These are phyloP conservation scores for Cossypha heuglini DNA, from an alignment of 2,797 vertebrate species.

Conservation along the genomic window DNA sequence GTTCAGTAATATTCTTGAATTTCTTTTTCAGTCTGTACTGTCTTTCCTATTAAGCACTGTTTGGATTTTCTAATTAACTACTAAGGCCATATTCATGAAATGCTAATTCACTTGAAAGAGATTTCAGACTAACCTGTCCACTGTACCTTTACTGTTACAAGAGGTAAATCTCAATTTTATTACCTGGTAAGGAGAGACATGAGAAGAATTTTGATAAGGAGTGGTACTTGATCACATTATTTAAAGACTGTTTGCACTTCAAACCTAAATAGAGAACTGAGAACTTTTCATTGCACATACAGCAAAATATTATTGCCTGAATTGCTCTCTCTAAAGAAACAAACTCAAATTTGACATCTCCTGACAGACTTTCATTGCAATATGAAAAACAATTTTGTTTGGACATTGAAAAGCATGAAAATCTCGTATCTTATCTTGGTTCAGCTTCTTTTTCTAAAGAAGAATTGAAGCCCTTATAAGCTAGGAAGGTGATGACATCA, in stretches of 20 bases:
- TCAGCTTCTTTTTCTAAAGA: background rate
- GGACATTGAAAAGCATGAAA: background rate
- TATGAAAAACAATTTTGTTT: background rate
- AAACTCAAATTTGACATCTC: background rate
- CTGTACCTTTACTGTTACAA: background rate
- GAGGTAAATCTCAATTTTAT: background rate
- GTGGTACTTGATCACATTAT: background rate
- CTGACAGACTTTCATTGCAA: background rate
- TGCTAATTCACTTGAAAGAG: background rate
- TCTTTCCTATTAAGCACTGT: background rate
- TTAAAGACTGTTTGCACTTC: background rate
- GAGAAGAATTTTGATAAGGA: background rate
- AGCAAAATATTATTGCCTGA: background rate
- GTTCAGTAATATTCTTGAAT: background rate
- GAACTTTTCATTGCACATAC: background rate
- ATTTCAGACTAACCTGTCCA: background rate
- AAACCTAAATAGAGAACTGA: background rate
- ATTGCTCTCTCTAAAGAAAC: background rate
- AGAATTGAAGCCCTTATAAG: background rate
- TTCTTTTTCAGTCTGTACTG: background rate
- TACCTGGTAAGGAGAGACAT: background rate
- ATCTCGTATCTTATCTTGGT: background rate
- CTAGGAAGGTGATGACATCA: background rate
- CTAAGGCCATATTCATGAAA: background rate
- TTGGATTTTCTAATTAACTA: background rate